Conservation (phyloP, 1,140 invertebrate genomes). For the Ceratina japonica region DNA sequence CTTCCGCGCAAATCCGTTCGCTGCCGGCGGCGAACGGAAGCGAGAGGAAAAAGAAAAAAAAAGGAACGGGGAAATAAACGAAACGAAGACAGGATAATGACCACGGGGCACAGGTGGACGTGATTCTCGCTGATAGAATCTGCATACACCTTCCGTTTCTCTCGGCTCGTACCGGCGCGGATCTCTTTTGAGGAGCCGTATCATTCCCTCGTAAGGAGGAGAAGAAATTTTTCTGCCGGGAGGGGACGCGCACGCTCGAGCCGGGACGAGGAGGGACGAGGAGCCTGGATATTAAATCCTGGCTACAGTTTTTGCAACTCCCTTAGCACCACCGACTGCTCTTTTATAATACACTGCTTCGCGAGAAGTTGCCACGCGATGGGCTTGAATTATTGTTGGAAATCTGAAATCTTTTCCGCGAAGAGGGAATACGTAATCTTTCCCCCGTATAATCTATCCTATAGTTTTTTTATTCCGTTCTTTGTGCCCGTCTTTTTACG, state of each 20-base stretch:
- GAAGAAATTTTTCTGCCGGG: not conserved
- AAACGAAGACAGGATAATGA: constrained; percentile 56
- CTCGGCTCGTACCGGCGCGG: too few relatives aligned
- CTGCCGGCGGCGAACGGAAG: too few relatives aligned
- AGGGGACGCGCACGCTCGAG: not conserved
- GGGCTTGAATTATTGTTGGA: too few relatives aligned
- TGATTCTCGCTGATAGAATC: constrained; percentile 59
- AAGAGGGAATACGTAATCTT: too few relatives aligned
- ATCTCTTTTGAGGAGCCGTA: not conserved
- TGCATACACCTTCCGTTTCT: not conserved
- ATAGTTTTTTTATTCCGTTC: too few relatives aligned
- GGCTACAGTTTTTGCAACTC: constrained; percentile 1
- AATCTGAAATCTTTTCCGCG: too few relatives aligned
- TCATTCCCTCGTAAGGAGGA: too few relatives aligned
- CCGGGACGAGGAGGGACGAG: constrained; percentile 23
- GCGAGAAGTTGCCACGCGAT: too few relatives aligned
- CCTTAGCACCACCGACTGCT: not conserved
- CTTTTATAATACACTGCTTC: too few relatives aligned
- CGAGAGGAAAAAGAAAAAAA: too few relatives aligned
- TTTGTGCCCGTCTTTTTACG: too few relatives aligned
- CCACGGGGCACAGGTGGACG: constrained; percentile 57
- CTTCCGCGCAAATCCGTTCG: not conserved
- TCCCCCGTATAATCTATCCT: too few relatives aligned
- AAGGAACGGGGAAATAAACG: not conserved
- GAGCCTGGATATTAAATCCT: constrained; percentile 45